Conservation (phyloP, 2,113 vertebrate species). For the Orientallactaga bullata region DNA sequence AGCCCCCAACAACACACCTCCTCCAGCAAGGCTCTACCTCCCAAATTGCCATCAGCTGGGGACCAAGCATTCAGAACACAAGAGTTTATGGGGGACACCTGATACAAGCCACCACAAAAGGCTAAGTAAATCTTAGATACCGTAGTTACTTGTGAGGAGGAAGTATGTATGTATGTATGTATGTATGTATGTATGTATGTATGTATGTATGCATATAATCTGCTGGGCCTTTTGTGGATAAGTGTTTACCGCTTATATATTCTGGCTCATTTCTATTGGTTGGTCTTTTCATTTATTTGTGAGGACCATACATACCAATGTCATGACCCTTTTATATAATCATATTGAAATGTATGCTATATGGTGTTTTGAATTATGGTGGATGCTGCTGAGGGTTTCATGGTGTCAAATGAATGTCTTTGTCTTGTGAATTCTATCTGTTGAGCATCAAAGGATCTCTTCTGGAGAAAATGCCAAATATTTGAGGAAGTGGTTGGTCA, state of each 20-base stretch:
- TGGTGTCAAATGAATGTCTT: neutral
- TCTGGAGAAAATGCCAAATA: constrained; percentile 8
- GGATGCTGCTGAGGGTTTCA: neutral
- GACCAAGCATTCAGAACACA: no score
- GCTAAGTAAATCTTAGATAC: neutral
- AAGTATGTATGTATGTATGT: no score
- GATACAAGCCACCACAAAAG: no score
- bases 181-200: no score
- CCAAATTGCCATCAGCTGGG: no score
- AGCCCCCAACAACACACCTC: no score
- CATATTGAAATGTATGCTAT: neutral
- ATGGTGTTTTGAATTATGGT: neutral
- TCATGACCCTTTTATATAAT: neutral
- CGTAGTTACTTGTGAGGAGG: neutral
- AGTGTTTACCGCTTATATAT: neutral
- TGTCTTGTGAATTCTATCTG: neutral
- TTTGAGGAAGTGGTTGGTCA: neutral
- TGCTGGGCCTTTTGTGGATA: neutral
- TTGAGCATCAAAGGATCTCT: neutral
- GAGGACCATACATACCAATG: neutral
- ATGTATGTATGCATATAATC: no score
- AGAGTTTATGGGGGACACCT: no score
- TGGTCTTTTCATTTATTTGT: constrained; percentile 5
- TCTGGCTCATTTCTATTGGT: neutral
- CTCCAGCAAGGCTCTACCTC: no score